phyloP scores from a whole-genome alignment of 2,888 invertebrate genomes.

The Aphodius sticticus region DNA sequence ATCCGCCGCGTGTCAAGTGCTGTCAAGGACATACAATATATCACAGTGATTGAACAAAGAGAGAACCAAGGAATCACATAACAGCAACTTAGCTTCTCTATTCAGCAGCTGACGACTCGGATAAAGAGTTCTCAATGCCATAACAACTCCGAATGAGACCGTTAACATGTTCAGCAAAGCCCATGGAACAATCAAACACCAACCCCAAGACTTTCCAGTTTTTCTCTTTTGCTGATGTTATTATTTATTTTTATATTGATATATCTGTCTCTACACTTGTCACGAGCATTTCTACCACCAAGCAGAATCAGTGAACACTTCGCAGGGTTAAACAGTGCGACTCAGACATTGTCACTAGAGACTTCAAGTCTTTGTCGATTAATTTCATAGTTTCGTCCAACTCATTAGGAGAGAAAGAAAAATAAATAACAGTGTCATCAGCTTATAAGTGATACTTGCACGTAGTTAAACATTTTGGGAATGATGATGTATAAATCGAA shows the following conservation, averaged over 20 bases:
- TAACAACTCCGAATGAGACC: background rate
- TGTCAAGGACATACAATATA: background rate
- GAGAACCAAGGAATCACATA: background rate
- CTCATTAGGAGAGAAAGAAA: background rate
- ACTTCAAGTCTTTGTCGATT: background rate
- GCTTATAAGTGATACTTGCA: conserved; percentile 10
- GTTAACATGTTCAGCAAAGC: background rate
- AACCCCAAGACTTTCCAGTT: no score
- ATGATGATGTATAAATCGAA: background rate
- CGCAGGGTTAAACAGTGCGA: conserved; percentile 5
- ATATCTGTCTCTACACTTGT: background rate
- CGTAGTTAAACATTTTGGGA: background rate
- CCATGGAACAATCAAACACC: background rate
- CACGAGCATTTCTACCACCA: background rate
- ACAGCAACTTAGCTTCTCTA: background rate
- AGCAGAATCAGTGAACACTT: background rate
- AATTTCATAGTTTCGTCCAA: background rate
- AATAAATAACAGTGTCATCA: conserved; percentile 6
- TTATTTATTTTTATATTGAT: conserved; percentile 5
- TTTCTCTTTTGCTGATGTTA: background rate
- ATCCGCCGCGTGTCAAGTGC: background rate
- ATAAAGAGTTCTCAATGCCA: background rate
- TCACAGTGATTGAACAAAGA: conserved; percentile 1
- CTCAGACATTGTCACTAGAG: background rate
- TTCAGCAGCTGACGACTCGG: conserved; percentile 5